Evolutionary conservation across 2,797 vertebrate species (phyloP), one percentile per base, ranked within the genome.

Genomic region (Psittacula echo): DNA sequence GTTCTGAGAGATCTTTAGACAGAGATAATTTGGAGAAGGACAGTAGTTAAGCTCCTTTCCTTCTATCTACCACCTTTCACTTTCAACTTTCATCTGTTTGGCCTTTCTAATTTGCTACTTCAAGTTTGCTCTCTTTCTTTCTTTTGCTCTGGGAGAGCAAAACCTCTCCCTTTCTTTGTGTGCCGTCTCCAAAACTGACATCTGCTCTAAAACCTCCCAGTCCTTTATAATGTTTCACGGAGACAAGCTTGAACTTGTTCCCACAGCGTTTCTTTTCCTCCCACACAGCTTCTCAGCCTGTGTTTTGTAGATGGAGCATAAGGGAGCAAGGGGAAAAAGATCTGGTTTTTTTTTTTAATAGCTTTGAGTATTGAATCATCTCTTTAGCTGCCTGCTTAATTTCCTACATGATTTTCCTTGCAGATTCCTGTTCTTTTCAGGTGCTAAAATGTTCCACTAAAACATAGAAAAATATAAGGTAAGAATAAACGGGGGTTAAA

Each of bases 261-360:
- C 44, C 41, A 2, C 51, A 13, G 37, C 34, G 1, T 14, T 44
- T 72, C 44, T 42, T 34, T 32, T 51, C 84, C 68, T 80, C 89
- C 93, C 87, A 93, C 86, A 54, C 30, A 15, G 74, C 6, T 27
- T 37, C 54, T 34, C 22, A 30, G 8, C 22, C 22, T 44, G n/a
- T 4, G 2, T 34, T 67, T 62, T 44, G 8, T 37, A 53, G 73
- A 3, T 22, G 3, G 24, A 29, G 4, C 4, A 5, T 8, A 21
- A 74, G 24, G 24, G 11, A 44, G 19, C 0, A 1, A 15, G n/a
- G 4, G 7, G 7, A 4, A 10, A 44, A 21, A 18, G 27, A 47
- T 2, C 14, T 15, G 30, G 2, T 1, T 75, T 94, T 93, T 37
- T 45, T 34, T 93, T 37, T 53, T 34, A 23, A 13, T 11, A 3